Percentiles rank a stretch among this genome's conserved stretches.
Conservation (phyloP, 1,140 invertebrate genomes). For the Cotesia glomerata region DNA sequence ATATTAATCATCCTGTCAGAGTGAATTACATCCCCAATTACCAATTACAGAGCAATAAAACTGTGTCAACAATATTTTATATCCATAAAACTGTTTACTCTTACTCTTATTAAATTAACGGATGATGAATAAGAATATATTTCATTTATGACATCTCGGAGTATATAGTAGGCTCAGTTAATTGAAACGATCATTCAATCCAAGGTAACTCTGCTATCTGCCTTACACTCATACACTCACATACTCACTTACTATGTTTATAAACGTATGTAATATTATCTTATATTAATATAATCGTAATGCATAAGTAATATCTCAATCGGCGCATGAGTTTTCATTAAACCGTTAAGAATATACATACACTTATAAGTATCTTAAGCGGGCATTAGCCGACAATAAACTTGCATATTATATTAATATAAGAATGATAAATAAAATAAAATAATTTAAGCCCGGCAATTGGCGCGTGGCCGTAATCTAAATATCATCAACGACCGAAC, state of each 20-base stretch:
- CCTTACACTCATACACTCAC: not conserved
- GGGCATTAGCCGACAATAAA: constrained; percentile 25
- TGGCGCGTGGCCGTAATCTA: constrained; percentile 27
- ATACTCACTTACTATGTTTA: not conserved
- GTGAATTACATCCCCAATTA: too few species aligned
- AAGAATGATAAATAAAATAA: constrained; percentile 10
- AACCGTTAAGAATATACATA: not conserved
- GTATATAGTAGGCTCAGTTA: not conserved
- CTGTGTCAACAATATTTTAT: too few species aligned
- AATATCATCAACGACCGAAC: constrained; percentile 35
- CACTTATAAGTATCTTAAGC: not conserved
- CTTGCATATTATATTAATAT: constrained; percentile 3
- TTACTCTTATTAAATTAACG: not conserved
- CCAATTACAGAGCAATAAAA: too few species aligned
- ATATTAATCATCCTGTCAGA: too few species aligned
- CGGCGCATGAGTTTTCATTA: constrained; percentile 12
- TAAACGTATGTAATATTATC: not conserved
- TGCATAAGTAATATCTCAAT: constrained; percentile 22
- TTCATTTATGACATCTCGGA: constrained; percentile 8
- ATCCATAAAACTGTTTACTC: too few species aligned
- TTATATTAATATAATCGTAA: too few species aligned
- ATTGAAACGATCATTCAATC: constrained; percentile 26
- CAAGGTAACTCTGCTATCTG: not conserved
- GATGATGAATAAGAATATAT: constrained; percentile 8
- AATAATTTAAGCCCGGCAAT: constrained; percentile 5